These are phyloP conservation scores for Myotis findleyi DNA, from an alignment of 2,797 vertebrate species.

Conservation along the genomic window DNA sequence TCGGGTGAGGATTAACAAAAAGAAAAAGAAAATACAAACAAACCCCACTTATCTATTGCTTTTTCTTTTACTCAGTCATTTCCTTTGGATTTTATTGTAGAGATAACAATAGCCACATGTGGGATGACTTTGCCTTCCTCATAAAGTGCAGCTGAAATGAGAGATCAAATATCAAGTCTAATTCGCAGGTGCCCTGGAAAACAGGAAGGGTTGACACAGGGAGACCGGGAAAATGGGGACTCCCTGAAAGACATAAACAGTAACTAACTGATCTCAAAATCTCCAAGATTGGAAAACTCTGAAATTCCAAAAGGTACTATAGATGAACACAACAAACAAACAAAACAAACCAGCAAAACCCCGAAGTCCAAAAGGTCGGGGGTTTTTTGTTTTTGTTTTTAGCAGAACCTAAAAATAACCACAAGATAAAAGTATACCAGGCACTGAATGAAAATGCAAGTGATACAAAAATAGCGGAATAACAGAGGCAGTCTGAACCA, in stretches of 20 bases:
- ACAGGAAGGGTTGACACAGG: background rate
- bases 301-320: background rate
- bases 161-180: background rate
- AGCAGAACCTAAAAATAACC: constrained; percentile 30
- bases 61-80: background rate
- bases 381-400: background rate
- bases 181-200: background rate
- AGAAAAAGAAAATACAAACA: background rate
- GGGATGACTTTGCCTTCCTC: background rate
- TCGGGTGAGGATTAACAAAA: no score
- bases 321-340: background rate
- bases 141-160: background rate
- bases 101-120: background rate
- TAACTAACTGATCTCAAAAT: constrained; percentile 14
- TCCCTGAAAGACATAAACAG: background rate
- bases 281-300: background rate
- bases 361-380: background rate
- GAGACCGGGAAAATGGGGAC: background rate
- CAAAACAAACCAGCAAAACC: background rate
- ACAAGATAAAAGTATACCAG: background rate
- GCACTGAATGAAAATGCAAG: background rate
- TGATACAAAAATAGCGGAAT: background rate
- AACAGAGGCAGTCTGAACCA: background rate
- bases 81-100: background rate
- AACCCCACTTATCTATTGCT: background rate